phyloP scores from a whole-genome alignment of 2,888 invertebrate species.

The Drosophila mimica region DNA sequence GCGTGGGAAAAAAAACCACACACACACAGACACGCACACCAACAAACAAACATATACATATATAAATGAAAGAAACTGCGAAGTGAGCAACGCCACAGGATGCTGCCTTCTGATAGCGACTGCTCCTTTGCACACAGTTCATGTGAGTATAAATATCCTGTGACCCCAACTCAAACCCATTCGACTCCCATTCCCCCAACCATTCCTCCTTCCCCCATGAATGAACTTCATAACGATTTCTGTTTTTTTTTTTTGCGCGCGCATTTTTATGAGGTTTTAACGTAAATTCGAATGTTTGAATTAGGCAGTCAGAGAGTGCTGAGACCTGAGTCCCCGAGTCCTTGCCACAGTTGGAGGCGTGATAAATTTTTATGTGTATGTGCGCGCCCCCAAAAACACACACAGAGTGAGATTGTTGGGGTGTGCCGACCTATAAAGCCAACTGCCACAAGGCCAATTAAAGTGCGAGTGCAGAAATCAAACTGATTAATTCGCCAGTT shows the following conservation, averaged over 20 bases:
- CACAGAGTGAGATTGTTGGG: slow-evolving; percentile 25
- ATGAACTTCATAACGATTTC: slow-evolving; percentile 59
- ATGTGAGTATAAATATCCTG: slow-evolving; percentile 56
- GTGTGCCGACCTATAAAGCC: slow-evolving; percentile 20
- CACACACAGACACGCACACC: slow-evolving; percentile 3
- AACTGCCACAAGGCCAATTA: slow-evolving; percentile 38
- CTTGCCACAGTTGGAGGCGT: slow-evolving; percentile 44
- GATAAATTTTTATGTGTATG: slow-evolving; percentile 65
- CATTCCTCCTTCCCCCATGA: slow-evolving; percentile 1
- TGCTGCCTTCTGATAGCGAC: slow-evolving; percentile 51
- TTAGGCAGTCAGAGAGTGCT: slow-evolving; percentile 38
- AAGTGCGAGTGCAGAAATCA: slow-evolving; percentile 50
- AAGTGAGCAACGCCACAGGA: slow-evolving; percentile 50
- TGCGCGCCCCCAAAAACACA: slow-evolving; percentile 6
- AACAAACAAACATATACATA: slow-evolving; percentile 11
- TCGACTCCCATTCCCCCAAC: neutral
- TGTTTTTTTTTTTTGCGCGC: slow-evolving; percentile 28
- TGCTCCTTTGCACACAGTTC: slow-evolving; percentile 43
- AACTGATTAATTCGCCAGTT: slow-evolving; percentile 54
- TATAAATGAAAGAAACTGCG: slow-evolving; percentile 17
- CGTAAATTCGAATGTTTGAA: slow-evolving; percentile 67
- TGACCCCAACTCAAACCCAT: neutral
- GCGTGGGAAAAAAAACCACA: slow-evolving; percentile 71
- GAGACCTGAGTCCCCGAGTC: slow-evolving; percentile 20
- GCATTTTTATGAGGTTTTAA: slow-evolving; percentile 72